Evolutionary conservation across 2,113 vertebrate species (phyloP), one percentile per base, ranked within the genome.

Genomic region (Prochilodus magdalenae): DNA sequence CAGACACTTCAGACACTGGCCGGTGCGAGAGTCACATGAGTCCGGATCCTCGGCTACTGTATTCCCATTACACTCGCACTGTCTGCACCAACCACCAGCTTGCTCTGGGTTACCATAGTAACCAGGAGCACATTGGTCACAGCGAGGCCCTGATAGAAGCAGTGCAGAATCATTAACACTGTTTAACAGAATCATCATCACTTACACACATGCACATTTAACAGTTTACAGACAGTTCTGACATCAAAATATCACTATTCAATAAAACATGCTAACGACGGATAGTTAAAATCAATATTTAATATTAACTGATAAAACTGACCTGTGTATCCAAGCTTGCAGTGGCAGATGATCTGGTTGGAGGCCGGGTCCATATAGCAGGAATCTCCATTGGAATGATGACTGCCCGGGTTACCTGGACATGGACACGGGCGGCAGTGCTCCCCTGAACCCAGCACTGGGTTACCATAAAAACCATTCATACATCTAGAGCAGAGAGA

Each of bases 391-490:
- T 96, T 94, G 76, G 93, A 97, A 74, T 96, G 92, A 40, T 88
- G 88, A 0, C 94, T 94, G 27, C 92, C 94, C 0, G 95, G 95
- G 84, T 91, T 90, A 5, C 95, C 94, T 0, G 95, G 96, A 77
- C 96, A 97, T 14, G 94, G 94, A 62, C 96, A 98, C 6, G 95
- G 96, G 3, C 92, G 92, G 82, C 96, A 98, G 79, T 94, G 94
- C 57, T 95, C 94, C 15, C 95, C 96, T 0, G 94, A 96, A 57
- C 95, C 96, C 63, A 97, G 90, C 33, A 94, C 87, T 0, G 97
- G 94, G 88, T 97, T 94, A 76, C 96, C 95, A 0, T 94, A 96
- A 89, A 95, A 97, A 55, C 95, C 95, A 0, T 96, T 90, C 79
- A 91, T 77, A 89, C 95, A 97, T 26, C 96, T 97, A 73, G 30